Evolutionary conservation across 1,140 invertebrate genomes (phyloP).

Genomic region (Anoplophora glabripennis): DNA sequence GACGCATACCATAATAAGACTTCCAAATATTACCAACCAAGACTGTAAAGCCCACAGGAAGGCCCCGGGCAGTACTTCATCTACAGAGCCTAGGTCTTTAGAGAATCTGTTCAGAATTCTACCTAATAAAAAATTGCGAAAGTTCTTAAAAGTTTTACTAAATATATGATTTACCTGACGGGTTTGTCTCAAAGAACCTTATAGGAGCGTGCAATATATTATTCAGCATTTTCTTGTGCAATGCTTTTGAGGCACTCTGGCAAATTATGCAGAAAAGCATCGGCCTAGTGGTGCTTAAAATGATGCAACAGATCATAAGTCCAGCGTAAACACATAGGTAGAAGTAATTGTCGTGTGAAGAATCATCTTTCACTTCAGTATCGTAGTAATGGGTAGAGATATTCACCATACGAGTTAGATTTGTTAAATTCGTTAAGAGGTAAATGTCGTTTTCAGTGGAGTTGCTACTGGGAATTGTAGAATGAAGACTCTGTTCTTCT

Average conservation of each 20-base stretch:
- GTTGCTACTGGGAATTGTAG: too few relatives aligned
- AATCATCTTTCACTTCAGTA: neutral
- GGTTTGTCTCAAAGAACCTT: slow-evolving; percentile 62
- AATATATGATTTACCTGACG: slow-evolving; percentile 38
- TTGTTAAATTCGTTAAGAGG: neutral
- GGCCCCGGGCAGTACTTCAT: slow-evolving; percentile 77
- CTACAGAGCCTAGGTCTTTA: slow-evolving; percentile 77
- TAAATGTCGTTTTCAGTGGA: neutral
- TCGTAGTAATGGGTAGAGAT: neutral
- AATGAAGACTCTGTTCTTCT: slow-evolving; percentile 48
- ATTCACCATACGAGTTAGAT: neutral
- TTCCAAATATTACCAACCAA: slow-evolving; percentile 52
- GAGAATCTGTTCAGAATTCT: slow-evolving; percentile 73
- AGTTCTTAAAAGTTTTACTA: neutral
- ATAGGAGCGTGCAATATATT: slow-evolving; percentile 68
- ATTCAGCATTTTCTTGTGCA: slow-evolving; percentile 83
- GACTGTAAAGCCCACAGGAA: slow-evolving; percentile 76
- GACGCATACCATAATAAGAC: slow-evolving; percentile 63
- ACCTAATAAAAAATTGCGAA: slow-evolving; percentile 27
- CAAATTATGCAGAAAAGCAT: slow-evolving; percentile 76
- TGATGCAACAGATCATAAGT: neutral
- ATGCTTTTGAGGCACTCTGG: slow-evolving; percentile 71
- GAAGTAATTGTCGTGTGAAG: neutral
- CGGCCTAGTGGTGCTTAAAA: slow-evolving; percentile 47
- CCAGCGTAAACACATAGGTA: neutral